Evolutionary conservation across 2,113 vertebrate species (phyloP).

Genomic region (Thinocorus orbignyianus): DNA sequence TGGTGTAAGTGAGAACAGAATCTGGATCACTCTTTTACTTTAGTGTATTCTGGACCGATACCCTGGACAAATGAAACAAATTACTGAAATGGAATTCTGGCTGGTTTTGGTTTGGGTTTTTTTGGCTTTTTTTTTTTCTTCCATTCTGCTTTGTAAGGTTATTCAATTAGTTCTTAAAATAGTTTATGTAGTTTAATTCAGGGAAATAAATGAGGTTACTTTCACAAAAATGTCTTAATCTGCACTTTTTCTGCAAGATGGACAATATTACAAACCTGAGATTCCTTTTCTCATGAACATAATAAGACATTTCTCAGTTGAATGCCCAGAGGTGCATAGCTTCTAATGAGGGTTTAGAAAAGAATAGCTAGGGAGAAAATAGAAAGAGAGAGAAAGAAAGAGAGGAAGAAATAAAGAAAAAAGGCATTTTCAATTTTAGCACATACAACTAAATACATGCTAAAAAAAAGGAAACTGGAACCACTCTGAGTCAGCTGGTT

Average conservation of each 20-base stretch:
- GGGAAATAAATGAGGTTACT: constrained; percentile 43
- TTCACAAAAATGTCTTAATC: constrained; percentile 36
- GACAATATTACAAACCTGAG: constrained; percentile 33
- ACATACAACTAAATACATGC: not conserved
- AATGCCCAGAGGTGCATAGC: constrained; percentile 7
- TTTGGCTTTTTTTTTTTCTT: not conserved
- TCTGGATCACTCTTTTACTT: not conserved
- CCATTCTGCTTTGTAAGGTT: not conserved
- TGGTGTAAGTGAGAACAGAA: not conserved
- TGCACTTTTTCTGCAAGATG: constrained; percentile 61
- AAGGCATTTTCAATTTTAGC: not conserved
- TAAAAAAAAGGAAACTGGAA: not conserved
- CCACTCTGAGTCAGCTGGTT: not conserved
- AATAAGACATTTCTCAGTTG: constrained; percentile 45
- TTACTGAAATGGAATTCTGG: not conserved
- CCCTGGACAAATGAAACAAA: not conserved
- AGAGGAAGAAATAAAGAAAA: not conserved
- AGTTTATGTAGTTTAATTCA: constrained; percentile 37
- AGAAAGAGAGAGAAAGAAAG: not conserved
- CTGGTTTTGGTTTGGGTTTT: not conserved
- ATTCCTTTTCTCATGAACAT: constrained; percentile 27
- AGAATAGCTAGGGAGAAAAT: not conserved
- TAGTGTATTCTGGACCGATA: not conserved
- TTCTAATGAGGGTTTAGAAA: constrained; percentile 33
- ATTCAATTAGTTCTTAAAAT: constrained; percentile 49